Evolutionary conservation across 2,888 invertebrate species (phyloP).

Genomic region (Entomobrya proxima): DNA sequence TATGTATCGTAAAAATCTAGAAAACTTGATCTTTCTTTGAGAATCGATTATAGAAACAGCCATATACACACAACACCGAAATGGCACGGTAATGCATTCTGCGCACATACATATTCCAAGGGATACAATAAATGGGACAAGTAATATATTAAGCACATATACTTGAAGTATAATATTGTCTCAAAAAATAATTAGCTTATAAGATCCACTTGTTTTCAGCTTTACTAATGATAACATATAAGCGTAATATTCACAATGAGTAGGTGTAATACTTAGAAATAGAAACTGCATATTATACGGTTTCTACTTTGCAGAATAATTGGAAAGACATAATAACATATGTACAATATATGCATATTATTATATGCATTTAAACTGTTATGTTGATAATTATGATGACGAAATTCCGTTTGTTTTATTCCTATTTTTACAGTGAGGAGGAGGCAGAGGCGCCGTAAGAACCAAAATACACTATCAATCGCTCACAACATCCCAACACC

Average conservation of each 20-base stretch:
- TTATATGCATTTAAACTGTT: no score
- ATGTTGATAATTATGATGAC: constrained; percentile 41
- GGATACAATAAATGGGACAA: background rate
- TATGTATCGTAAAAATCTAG: no score
- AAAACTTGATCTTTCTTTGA: no score
- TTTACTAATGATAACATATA: constrained; percentile 45
- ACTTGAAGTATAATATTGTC: background rate
- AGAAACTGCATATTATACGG: no score
- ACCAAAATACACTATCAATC: constrained; percentile 20
- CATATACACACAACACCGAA: constrained; percentile 2
- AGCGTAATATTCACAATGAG: constrained; percentile 44
- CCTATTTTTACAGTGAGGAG: constrained; percentile 63
- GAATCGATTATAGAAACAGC: background rate
- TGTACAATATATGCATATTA: background rate
- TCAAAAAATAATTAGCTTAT: constrained; percentile 14
- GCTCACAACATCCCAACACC: constrained; percentile 16
- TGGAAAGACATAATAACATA: background rate
- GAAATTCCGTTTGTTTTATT: constrained; percentile 61
- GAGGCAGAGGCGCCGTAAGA: constrained; percentile 70
- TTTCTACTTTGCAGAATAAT: no score
- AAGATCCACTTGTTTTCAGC: constrained; percentile 14
- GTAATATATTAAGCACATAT: background rate
- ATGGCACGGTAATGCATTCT: constrained; percentile 32
- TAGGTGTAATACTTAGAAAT: constrained; percentile 39
- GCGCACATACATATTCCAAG: constrained; percentile 11